A percentile compares a stretch with the other conserved stretches of the same genome.
Conservation (phyloP, 1,140 invertebrate genomes). For the Maniola jurtina region DNA sequence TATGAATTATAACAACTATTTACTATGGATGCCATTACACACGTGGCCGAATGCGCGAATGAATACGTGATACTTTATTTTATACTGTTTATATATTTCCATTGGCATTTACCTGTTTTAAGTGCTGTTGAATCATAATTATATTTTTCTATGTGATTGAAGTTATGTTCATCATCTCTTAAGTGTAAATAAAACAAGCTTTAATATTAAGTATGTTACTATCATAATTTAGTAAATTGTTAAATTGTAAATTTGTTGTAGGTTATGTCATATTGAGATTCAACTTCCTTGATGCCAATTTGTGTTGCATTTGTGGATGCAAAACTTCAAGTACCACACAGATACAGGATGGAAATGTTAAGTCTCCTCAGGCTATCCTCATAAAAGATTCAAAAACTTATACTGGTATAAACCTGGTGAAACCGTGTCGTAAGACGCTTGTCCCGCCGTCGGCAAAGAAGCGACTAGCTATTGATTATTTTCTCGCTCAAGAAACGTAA, state of each 20-base stretch:
- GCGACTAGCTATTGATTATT: too few relatives aligned
- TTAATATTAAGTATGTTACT: slow-evolving; percentile 69
- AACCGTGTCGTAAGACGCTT: too few relatives aligned
- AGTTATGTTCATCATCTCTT: slow-evolving; percentile 47
- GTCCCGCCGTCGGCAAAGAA: too few relatives aligned
- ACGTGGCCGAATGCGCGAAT: slow-evolving; percentile 13
- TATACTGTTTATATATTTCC: slow-evolving; percentile 49
- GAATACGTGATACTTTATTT: slow-evolving; percentile 45
- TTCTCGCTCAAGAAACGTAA: too few relatives aligned
- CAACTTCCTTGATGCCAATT: slow-evolving; percentile 56
- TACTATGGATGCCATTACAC: background rate
- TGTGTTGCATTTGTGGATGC: slow-evolving; percentile 35
- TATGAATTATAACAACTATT: slow-evolving; percentile 41
- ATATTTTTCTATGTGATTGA: slow-evolving; percentile 54
- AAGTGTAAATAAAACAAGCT: slow-evolving; percentile 68
- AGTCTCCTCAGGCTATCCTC: too few relatives aligned
- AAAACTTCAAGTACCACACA: slow-evolving; percentile 24
- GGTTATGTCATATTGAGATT: slow-evolving; percentile 53
- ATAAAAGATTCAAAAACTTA: too few relatives aligned
- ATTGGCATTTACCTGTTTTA: slow-evolving; percentile 57
- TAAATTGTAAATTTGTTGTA: slow-evolving; percentile 74
- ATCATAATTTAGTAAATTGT: slow-evolving; percentile 60
- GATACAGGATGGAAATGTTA: too few relatives aligned
- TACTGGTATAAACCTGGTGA: too few relatives aligned
- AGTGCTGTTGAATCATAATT: slow-evolving; percentile 39